Percentiles rank a stretch among this genome's conserved stretches.
phyloP scores from a whole-genome alignment of 2,888 invertebrate genomes.

The Cheilosia vernalis region DNA sequence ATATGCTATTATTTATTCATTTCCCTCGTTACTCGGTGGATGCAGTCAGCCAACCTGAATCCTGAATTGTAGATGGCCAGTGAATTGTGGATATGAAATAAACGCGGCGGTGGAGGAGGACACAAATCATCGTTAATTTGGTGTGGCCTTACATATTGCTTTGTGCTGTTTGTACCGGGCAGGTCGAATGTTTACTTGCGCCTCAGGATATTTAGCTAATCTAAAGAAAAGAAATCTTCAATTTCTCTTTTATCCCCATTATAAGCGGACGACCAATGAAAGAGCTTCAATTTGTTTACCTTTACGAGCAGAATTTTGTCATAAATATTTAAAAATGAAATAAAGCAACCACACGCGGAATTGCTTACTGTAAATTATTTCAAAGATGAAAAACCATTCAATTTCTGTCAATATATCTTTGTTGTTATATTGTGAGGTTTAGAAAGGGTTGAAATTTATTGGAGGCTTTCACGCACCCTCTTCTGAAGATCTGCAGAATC shows the following conservation, averaged over 20 bases:
- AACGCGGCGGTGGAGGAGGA: slow-evolving; percentile 29
- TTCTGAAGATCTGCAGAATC: neutral
- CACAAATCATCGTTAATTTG: slow-evolving; percentile 64
- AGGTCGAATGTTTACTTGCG: slow-evolving; percentile 47
- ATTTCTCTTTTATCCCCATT: slow-evolving; percentile 17
- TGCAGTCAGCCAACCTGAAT: slow-evolving; percentile 62
- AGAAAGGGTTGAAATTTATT: slow-evolving; percentile 41
- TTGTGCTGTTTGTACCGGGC: slow-evolving; percentile 26
- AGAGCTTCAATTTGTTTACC: slow-evolving; percentile 31
- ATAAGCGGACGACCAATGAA: slow-evolving; percentile 23
- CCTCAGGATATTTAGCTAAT: slow-evolving; percentile 51
- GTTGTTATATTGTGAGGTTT: neutral
- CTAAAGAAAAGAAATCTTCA: slow-evolving; percentile 44
- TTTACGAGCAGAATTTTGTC: slow-evolving; percentile 7
- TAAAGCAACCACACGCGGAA: slow-evolving; percentile 17
- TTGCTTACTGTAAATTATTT: slow-evolving; percentile 42
- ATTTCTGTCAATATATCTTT: slow-evolving; percentile 22
- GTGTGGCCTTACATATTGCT: slow-evolving; percentile 49
- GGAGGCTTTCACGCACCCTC: slow-evolving; percentile 47
- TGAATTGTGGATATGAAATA: slow-evolving; percentile 39
- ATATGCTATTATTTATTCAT: slow-evolving; percentile 69
- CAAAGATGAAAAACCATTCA: slow-evolving; percentile 17
- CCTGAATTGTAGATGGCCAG: slow-evolving; percentile 48
- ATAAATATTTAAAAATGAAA: slow-evolving; percentile 39
- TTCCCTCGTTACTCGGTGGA: slow-evolving; percentile 57